Percentiles rank a stretch among this genome's conserved stretches.
phyloP scores from a whole-genome alignment of 2,113 vertebrate species.

The Terrapene triunguis region DNA sequence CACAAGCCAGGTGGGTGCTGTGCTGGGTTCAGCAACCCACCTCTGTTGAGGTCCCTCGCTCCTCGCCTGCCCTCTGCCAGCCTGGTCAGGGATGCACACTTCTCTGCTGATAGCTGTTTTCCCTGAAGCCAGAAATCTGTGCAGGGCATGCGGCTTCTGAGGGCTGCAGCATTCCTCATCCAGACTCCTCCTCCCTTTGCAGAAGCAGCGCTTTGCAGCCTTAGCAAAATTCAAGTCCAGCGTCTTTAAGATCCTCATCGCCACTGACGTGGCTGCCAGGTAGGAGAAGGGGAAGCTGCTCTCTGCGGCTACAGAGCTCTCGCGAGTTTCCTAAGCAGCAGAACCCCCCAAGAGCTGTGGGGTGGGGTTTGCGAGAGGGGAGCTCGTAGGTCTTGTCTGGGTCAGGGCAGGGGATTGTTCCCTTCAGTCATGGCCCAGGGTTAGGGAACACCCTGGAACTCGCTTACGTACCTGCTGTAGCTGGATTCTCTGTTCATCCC shows the following conservation, averaged over 20 bases:
- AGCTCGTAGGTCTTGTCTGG: background rate
- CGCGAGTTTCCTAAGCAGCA: background rate
- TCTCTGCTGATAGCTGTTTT: background rate
- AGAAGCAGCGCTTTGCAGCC: constrained; percentile 94
- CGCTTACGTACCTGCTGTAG: accelerated
- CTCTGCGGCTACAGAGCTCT: accelerated
- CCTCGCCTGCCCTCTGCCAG: background rate
- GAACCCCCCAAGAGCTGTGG: accelerated
- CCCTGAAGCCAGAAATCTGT: accelerated
- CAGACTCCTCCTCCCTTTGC: accelerated
- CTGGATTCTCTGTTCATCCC: background rate
- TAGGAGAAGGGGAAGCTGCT: background rate
- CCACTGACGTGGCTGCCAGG: constrained; percentile 95
- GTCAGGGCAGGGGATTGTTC: background rate
- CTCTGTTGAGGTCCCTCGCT: background rate
- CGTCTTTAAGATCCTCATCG: constrained; percentile 93
- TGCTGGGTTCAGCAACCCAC: background rate
- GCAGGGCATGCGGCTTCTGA: accelerated
- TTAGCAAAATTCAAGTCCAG: constrained; percentile 97
- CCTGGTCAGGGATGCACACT: too few species aligned
- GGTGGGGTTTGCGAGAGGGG: background rate
- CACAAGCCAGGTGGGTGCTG: background rate
- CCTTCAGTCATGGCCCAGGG: accelerated
- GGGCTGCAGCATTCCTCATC: accelerated
- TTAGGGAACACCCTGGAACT: background rate